phyloP scores from a whole-genome alignment of 2,797 vertebrate species.

The Pseudomugil gertrudae region DNA sequence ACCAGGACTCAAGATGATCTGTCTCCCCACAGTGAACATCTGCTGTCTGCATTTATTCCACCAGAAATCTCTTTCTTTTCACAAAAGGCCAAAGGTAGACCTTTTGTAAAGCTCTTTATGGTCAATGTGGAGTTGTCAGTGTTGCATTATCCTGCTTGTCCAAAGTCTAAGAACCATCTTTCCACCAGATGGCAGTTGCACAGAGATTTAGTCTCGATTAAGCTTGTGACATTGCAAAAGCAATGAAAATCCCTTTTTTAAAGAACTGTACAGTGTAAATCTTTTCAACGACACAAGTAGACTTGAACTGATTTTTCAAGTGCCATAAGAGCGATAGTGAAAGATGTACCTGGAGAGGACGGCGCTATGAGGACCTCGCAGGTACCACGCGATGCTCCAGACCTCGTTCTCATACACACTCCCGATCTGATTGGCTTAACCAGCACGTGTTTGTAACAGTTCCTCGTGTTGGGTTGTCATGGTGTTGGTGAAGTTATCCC shows the following conservation, averaged over 20 bases:
- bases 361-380: not conserved
- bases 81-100: conserved; percentile 7
- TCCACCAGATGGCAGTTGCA: conserved; percentile 38
- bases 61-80: conserved; percentile 10
- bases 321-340: conserved; percentile 60
- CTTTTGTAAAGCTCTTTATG: conserved; percentile 11
- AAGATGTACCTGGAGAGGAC: not conserved
- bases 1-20: conserved; percentile 10
- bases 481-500: not conserved
- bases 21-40: conserved; percentile 34
- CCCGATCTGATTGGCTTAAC: not conserved
- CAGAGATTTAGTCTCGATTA: conserved; percentile 44
- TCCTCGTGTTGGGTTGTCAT: not conserved
- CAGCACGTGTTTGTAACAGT: not conserved
- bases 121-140: conserved; percentile 26
- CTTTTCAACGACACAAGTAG: conserved; percentile 6
- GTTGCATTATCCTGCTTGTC: conserved; percentile 36
- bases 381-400: conserved; percentile 4
- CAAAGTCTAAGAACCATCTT: conserved; percentile 33
- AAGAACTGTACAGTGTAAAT: conserved; percentile 50
- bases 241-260: conserved; percentile 16
- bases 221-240: conserved; percentile 21
- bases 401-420: not conserved
- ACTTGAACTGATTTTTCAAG: conserved; percentile 47
- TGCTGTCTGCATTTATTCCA: conserved; percentile 33